Base-by-base conservation (phyloP, 2,797 vertebrate genomes). In the Thunnus albacares region DNA sequence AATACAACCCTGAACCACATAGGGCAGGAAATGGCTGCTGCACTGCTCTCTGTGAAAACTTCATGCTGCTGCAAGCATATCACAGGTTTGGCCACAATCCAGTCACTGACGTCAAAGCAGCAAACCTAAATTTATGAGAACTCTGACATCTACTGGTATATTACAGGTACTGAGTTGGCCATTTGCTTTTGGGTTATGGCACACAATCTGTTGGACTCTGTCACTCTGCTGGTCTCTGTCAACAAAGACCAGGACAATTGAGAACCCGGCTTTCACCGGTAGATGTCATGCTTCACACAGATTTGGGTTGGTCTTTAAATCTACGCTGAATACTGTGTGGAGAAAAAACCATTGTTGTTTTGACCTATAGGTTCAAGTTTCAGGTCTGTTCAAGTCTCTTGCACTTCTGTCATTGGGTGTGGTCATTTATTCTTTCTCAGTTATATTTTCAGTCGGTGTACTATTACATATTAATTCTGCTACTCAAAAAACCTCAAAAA, bases 11-110 rank as follows among this genome's bases (percentile, higher is more conserved):
- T 45, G 71, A 87, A 73, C 71, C 74, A 60, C 60, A 77, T 60
- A 33, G 64, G 62, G 72, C 88, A 92, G 91, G 89, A 92, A 93
- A 89, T 89, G 83, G 78, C 77, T 82, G 83, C 88, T 84, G 80
- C 80, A 87, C 78, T 77, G 75, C 79, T 80, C 65, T 67, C 24
- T 73, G 76, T 33, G 79, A 87, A 87, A 79, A 68, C 59, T 81
- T 75, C 70, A 75, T 86, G 80, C 83, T 87, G 81, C 79, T 85
- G 76, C 84, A 91, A 65, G 80, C 71, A 77, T 24, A 51, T 33
- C 67, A 59, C 30, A 71, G 55, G 70, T 62, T 68, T 79, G 58
- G 84, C 67, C 73, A 49, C 70, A 74, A 47, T 72, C 72, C 71
- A 63, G 30, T 22, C 59, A 49, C 55, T 80, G 65, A 85, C 7